phyloP scores from a whole-genome alignment of 2,113 vertebrate genomes.

The Aspiorhynchus laticeps region DNA sequence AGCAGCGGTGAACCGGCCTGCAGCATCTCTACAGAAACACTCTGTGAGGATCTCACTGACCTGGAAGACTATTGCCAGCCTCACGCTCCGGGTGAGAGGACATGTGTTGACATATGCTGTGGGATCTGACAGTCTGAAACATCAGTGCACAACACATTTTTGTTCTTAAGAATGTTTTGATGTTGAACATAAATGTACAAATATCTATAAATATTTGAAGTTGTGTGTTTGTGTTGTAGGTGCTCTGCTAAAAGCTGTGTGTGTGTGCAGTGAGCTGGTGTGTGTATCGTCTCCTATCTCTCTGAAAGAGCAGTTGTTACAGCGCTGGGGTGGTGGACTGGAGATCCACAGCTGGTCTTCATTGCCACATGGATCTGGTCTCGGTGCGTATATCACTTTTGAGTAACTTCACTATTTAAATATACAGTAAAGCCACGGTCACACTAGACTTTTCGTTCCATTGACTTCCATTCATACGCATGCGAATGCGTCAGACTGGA shows the following conservation, averaged over 20 bases:
- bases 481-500: too few species aligned
- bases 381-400: constrained; percentile 75
- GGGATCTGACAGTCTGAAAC: neutral
- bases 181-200: neutral
- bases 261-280: constrained; percentile 85
- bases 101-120: neutral
- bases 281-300: constrained; percentile 72
- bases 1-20: constrained; percentile 59
- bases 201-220: neutral
- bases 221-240: constrained; percentile 76
- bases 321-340: constrained; percentile 83
- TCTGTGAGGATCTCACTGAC: constrained; percentile 80
- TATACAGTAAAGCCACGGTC: neutral
- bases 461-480: too few species aligned
- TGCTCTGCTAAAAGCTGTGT: constrained; percentile 91
- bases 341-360: constrained; percentile 92
- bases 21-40: constrained; percentile 65
- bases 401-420: neutral
- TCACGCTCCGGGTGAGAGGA: constrained; percentile 83
- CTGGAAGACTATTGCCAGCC: constrained; percentile 90
- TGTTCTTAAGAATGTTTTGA: neutral
- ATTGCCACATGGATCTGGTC: constrained; percentile 91
- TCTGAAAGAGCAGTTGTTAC: constrained; percentile 81
- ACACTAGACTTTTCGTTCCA: too few species aligned
- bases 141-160: neutral